phyloP scores from a whole-genome alignment of 1,140 invertebrate species.

The Teleogryllus occipitalis region DNA sequence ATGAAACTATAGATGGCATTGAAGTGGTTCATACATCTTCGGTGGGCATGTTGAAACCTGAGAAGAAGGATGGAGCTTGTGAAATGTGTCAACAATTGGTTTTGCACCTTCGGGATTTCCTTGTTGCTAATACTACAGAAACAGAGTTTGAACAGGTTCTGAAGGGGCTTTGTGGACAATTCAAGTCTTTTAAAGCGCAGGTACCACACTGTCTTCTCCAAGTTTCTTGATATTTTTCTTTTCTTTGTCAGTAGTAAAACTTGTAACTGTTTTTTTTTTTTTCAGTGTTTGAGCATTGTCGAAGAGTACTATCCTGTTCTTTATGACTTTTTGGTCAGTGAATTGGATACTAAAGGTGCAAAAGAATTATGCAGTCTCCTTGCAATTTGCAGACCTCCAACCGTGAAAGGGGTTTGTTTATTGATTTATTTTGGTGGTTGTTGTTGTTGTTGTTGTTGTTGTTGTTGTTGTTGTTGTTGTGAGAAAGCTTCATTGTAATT shows the following conservation, averaged over 20 bases:
- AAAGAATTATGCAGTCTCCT: conserved; percentile 57
- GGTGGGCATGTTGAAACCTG: conserved; percentile 17
- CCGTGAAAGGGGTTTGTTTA: neutral
- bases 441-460: neutral
- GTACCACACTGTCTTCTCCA: conserved; percentile 19
- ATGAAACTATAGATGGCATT: neutral
- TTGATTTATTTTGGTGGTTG: neutral
- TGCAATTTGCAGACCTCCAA: conserved; percentile 53
- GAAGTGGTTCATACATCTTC: conserved; percentile 21
- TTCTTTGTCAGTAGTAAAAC: neutral
- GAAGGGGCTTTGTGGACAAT: conserved; percentile 70
- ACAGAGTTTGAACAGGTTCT: conserved; percentile 69
- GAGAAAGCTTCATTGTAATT: no score
- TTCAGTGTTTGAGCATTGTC: conserved; percentile 56
- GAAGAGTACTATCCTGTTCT: conserved; percentile 66
- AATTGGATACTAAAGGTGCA: conserved; percentile 46
- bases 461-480: neutral
- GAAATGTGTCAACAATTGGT: conserved; percentile 77
- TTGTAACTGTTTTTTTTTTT: conserved; percentile 10
- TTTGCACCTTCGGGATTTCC: conserved; percentile 62
- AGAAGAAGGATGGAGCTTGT: conserved; percentile 67
- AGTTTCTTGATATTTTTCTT: neutral
- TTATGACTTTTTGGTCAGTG: conserved; percentile 60
- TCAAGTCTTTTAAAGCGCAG: conserved; percentile 49
- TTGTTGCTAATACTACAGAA: conserved; percentile 79